Conservation (phyloP, 2,888 invertebrate genomes). For the Xylocampa areola region DNA sequence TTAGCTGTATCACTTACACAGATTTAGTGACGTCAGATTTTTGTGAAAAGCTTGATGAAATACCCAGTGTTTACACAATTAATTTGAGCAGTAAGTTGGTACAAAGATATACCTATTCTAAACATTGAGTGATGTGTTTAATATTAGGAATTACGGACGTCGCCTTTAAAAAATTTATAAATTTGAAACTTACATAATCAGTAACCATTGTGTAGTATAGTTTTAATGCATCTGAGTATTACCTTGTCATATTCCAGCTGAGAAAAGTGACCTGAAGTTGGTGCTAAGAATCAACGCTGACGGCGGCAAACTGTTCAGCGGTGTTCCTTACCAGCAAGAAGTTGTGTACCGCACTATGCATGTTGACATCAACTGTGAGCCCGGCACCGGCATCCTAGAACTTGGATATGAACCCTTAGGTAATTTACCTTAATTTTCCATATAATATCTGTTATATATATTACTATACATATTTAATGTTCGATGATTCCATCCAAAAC, state of each 20-base stretch:
- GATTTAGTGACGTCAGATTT: slow-evolving; percentile 86
- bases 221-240: too few species aligned
- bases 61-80: slow-evolving; percentile 85
- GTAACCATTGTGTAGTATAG: too few species aligned
- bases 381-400: slow-evolving; percentile 77
- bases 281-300: slow-evolving; percentile 71
- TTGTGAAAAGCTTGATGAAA: slow-evolving; percentile 74
- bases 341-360: slow-evolving; percentile 65
- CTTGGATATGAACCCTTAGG: slow-evolving; percentile 74
- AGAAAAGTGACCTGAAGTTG: slow-evolving; percentile 66
- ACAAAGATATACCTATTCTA: background rate
- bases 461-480: too few species aligned
- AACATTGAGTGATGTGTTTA: background rate
- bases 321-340: slow-evolving; percentile 73
- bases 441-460: too few species aligned
- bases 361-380: slow-evolving; percentile 73
- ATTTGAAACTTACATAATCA: too few species aligned
- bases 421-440: slow-evolving; percentile 44
- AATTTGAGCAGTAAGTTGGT: slow-evolving; percentile 86
- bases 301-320: slow-evolving; percentile 68
- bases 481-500: too few species aligned
- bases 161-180: too few species aligned
- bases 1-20: slow-evolving; percentile 78
- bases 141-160: too few species aligned
- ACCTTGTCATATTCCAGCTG: slow-evolving; percentile 66